A percentile compares a stretch with the other conserved stretches of the same genome.
Conservation (phyloP, 2,113 vertebrate species). For the Paratilapia polleni region DNA sequence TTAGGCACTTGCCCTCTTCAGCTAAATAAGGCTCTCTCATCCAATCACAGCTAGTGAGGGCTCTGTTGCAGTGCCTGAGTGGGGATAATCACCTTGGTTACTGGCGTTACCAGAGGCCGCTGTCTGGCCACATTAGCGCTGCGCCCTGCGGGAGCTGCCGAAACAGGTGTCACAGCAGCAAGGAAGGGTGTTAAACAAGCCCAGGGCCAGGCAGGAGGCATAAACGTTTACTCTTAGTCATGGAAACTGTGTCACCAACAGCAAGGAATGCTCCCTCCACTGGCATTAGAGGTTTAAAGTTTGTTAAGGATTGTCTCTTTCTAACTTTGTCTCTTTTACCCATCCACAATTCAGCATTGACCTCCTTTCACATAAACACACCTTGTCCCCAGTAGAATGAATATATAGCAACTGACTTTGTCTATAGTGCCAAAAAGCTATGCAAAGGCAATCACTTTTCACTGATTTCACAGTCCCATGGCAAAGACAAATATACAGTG, state of each 20-base stretch:
- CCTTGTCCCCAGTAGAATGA: conserved; percentile 17
- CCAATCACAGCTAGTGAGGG: conserved; percentile 65
- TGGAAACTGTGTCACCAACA: conserved; percentile 68
- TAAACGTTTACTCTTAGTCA: conserved; percentile 70
- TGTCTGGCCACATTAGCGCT: conserved; percentile 64
- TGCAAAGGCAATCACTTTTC: conserved; percentile 39
- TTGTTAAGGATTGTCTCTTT: neutral
- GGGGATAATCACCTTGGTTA: conserved; percentile 76
- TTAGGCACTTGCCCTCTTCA: conserved; percentile 71
- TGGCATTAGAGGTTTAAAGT: conserved; percentile 25
- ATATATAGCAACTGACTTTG: conserved; percentile 35
- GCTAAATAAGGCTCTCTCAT: conserved; percentile 70
- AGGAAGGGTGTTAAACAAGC: conserved; percentile 72
- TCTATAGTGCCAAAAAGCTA: conserved; percentile 16
- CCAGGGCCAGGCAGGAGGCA: conserved; percentile 47
- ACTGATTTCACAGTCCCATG: conserved; percentile 44
- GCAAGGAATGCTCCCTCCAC: conserved; percentile 67
- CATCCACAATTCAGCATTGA: conserved; percentile 21
- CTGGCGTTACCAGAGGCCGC: conserved; percentile 57
- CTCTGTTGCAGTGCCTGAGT: conserved; percentile 48
- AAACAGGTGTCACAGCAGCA: conserved; percentile 71
- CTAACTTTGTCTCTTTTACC: neutral
- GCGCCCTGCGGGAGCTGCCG: conserved; percentile 46
- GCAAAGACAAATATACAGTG: conserved; percentile 56
- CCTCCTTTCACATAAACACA: conserved; percentile 38